phyloP scores from a whole-genome alignment of 2,113 vertebrate genomes.

The Engraulis encrasicolus region DNA sequence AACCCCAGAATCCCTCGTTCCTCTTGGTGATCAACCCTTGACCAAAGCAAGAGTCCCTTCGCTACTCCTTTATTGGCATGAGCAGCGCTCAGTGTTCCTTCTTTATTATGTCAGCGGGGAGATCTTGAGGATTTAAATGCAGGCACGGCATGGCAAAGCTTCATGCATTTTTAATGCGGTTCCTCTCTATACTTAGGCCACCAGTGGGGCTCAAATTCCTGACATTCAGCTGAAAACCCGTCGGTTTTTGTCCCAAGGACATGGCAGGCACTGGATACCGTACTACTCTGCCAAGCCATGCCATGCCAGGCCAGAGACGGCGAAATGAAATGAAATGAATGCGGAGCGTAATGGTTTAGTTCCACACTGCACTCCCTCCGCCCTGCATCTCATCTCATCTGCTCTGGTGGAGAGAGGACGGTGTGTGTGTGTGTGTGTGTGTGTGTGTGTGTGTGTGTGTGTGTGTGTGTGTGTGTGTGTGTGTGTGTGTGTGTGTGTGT shows the following conservation, averaged over 20 bases:
- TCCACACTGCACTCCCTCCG: not conserved
- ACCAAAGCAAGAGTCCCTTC: not conserved
- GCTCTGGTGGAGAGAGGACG: too few relatives aligned
- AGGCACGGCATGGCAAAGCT: slow-evolving; percentile 51
- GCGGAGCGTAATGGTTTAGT: not conserved
- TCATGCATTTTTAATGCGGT: slow-evolving; percentile 79
- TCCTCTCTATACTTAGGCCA: slow-evolving; percentile 71
- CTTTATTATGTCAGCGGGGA: not conserved
- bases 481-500: too few relatives aligned
- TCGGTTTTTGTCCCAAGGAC: slow-evolving; percentile 60
- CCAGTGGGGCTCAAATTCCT: slow-evolving; percentile 72
- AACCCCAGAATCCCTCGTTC: not conserved
- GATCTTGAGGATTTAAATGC: slow-evolving; percentile 26
- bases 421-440: too few relatives aligned
- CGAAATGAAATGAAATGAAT: not conserved
- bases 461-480: too few relatives aligned
- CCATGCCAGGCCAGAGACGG: not conserved
- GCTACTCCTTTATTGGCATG: not conserved
- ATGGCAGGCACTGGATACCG: slow-evolving; percentile 32
- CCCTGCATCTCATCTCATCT: not conserved
- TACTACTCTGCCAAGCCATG: not conserved
- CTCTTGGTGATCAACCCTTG: not conserved
- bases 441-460: too few relatives aligned
- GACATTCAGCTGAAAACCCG: slow-evolving; percentile 75
- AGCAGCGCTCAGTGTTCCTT: not conserved